A percentile compares a stretch with the other conserved stretches of the same genome.
These are phyloP conservation scores for Upupa epops DNA, from an alignment of 2,113 vertebrate species.

Conservation along the genomic window DNA sequence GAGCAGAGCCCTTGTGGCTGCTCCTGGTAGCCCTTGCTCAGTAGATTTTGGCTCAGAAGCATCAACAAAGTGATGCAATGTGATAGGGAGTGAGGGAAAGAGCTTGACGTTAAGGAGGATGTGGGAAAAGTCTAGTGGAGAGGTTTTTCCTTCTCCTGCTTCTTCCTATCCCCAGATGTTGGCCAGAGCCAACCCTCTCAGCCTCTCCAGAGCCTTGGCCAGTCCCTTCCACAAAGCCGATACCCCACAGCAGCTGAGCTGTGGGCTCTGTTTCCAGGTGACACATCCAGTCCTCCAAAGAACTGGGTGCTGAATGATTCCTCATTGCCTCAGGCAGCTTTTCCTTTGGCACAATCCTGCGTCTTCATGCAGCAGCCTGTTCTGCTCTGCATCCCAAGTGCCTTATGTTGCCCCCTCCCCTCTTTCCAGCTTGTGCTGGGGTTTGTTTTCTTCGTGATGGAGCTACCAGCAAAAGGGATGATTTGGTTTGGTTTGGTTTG, in stretches of 20 bases:
- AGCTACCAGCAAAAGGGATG: conserved; percentile 51
- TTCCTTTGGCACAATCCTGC: background rate
- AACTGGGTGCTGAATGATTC: background rate
- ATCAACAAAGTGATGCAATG: rapidly evolving
- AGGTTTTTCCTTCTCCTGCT: background rate
- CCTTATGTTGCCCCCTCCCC: conserved; percentile 50
- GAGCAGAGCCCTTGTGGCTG: background rate
- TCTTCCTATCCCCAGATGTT: background rate
- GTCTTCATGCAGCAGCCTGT: background rate
- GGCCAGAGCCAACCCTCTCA: background rate
- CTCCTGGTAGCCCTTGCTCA: background rate
- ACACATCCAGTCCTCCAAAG: background rate
- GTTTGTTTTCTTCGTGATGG: background rate
- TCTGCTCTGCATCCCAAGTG: conserved; percentile 60
- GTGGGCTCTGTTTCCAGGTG: background rate
- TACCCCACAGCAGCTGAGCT: background rate
- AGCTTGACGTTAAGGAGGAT: background rate
- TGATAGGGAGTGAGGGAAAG: rapidly evolving
- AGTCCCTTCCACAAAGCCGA: background rate
- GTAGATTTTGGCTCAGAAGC: background rate
- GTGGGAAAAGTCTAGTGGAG: background rate
- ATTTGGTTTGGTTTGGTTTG: conserved; percentile 17
- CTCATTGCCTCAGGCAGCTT: background rate
- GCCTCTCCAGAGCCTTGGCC: background rate
- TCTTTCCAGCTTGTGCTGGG: rapidly evolving